These are phyloP conservation scores for Lepus oiostolus DNA, from an alignment of 2,797 vertebrate species.

Conservation along the genomic window DNA sequence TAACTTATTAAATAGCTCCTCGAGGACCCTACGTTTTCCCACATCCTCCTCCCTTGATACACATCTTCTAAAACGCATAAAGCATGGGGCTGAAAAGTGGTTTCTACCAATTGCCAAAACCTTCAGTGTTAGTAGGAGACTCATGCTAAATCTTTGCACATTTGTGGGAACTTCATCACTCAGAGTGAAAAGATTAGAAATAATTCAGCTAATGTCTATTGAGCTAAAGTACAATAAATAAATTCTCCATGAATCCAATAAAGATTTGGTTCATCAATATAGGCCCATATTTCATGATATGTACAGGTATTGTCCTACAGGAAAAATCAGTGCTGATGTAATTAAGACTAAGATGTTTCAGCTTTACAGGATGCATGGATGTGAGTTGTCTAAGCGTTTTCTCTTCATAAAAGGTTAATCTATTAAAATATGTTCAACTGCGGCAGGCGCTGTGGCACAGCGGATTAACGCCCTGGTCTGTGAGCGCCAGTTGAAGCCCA, in stretches of 20 bases:
- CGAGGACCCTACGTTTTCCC: not conserved
- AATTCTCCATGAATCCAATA: not conserved
- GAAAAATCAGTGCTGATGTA: not conserved
- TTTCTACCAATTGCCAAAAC: not conserved
- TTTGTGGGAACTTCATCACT: not conserved
- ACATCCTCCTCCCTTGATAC: not conserved
- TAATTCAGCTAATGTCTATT: not conserved
- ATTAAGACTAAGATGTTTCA: not conserved
- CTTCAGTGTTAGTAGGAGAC: not conserved
- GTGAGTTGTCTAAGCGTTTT: not conserved
- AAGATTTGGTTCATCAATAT: slow-evolving; percentile 11
- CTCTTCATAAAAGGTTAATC: not conserved
- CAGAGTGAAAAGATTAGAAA: not conserved
- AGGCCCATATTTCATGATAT: not conserved
- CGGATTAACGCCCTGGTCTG: too few relatives aligned
- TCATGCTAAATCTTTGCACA: not conserved
- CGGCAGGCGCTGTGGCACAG: not conserved
- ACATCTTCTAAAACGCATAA: not conserved
- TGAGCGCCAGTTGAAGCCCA: too few relatives aligned
- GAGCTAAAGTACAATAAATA: not conserved
- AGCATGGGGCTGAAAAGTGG: not conserved
- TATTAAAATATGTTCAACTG: not conserved
- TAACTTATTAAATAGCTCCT: too few relatives aligned
- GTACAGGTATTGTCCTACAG: not conserved
- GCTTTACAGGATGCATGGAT: not conserved